A percentile compares a stretch with the other conserved stretches of the same genome.
Conservation (phyloP, 2,113 vertebrate species). For the Gopherus flavomarginatus region DNA sequence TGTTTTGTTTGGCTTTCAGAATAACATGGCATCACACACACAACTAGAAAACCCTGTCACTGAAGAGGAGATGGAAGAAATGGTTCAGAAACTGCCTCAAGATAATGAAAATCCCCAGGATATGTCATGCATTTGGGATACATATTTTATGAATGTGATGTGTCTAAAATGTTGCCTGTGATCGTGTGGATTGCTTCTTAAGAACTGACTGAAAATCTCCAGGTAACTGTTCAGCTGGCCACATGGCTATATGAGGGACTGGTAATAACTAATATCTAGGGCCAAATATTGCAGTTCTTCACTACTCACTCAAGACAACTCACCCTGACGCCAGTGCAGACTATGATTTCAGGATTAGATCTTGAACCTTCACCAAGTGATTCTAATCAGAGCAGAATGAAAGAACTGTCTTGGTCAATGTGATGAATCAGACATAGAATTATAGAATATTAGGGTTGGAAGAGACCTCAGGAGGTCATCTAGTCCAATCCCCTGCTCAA, state of each 20-base stretch:
- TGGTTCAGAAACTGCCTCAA: not conserved
- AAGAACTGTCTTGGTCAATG: not conserved
- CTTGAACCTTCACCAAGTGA: not conserved
- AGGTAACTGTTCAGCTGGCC: not conserved
- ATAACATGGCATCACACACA: too few species aligned
- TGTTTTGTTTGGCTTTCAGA: not conserved
- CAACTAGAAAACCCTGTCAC: not conserved
- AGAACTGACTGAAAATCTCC: not conserved
- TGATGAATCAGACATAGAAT: too few species aligned
- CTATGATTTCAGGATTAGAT: not conserved
- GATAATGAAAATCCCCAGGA: not conserved
- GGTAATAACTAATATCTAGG: not conserved
- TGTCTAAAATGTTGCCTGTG: not conserved
- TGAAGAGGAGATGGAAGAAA: not conserved
- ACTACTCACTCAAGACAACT: not conserved
- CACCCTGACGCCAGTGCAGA: not conserved
- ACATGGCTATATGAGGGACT: not conserved
- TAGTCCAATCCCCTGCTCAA: too few species aligned
- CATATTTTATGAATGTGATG: not conserved
- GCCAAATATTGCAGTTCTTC: not conserved
- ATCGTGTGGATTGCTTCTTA: not conserved
- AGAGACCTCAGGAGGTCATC: too few species aligned
- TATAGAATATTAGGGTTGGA: too few species aligned
- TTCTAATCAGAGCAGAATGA: not conserved
- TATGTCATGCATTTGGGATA: not conserved